Evolutionary conservation across 2,888 invertebrate genomes (phyloP), one percentile per base, ranked within the genome.

Genomic region (Prenolepis imparis): DNA sequence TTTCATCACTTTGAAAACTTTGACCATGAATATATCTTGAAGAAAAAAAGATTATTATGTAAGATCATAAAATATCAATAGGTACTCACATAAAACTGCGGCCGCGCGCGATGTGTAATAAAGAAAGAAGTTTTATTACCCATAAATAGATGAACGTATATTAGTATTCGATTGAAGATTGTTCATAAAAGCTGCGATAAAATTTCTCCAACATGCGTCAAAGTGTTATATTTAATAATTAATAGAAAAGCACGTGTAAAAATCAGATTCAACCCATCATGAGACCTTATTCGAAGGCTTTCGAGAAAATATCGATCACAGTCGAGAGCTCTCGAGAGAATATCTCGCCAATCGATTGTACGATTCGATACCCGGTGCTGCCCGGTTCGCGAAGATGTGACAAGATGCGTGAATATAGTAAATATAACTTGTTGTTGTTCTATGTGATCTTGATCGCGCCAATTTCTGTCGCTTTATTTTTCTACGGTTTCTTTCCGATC

Each of bases 401-500:
- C 11, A 73, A 74, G 55, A 73, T 74, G 74, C 41, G 3, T 28
- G 3, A 28, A 28, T 28, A 28, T 55, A 70, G 75, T 12, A 75
- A 80, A 57, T 75, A 57, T 75, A 90, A 48, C 86, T 63, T 70
- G 57, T 86, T 77, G 61, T 83, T 92, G n/a, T 83, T 89, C 72
- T 93, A 94, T 67, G 64, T 89, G 5, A 77, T 91, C 59, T 68
- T 92, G 21, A 57, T 91, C n/a, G 88, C 90, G 41, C 84, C 92
- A 18, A 90, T 93, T 85, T 91, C 93, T 12, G 90, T 96, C 28
- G 89, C 94, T 81, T 91, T 96, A 64, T 96, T 96, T 93, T 93
- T 96, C 82, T 96, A 95, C 93, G 96, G 96, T 63, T 96, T 96
- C 94, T 96, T 96, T 89, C 96, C 96, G 66, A 90, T 96, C 82